These are phyloP conservation scores for Microplitis mediator DNA, from an alignment of 1,140 invertebrate species.

Conservation along the genomic window DNA sequence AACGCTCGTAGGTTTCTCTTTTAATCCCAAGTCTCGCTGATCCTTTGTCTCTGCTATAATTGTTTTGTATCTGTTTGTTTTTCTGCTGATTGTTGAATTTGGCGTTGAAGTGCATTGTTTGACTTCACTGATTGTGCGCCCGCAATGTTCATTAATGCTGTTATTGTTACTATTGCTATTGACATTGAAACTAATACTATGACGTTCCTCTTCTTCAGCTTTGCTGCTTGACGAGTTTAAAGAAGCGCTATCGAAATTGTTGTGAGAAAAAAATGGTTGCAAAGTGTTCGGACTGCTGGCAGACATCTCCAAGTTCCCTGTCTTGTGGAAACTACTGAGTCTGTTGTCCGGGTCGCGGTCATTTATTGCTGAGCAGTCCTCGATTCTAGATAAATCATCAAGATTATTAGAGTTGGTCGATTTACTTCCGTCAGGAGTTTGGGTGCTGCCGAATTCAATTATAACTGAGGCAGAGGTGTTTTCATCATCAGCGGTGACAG, in stretches of 20 bases:
- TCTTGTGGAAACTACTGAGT: neutral
- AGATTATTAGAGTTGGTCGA: neutral
- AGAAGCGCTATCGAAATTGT: conserved; percentile 50
- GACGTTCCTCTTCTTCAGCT: conserved; percentile 49
- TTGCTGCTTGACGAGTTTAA: conserved; percentile 53
- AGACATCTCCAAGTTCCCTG: neutral
- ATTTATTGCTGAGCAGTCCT: neutral
- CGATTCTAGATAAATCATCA: neutral
- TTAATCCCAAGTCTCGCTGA: conserved; percentile 37
- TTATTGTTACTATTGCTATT: conserved; percentile 7
- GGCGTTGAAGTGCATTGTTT: neutral
- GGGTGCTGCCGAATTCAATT: neutral
- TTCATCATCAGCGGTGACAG: conserved; percentile 20
- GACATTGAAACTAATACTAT: neutral
- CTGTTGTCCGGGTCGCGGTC: neutral
- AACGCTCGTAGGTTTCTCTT: conserved; percentile 60
- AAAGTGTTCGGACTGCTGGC: neutral
- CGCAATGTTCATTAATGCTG: neutral
- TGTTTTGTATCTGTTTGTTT: neutral
- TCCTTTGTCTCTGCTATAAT: conserved; percentile 20
- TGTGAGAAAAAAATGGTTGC: conserved; percentile 27
- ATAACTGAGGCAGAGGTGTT: neutral
- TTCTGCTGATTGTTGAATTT: neutral
- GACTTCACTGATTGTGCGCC: conserved; percentile 1
- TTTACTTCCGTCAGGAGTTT: neutral